These are phyloP conservation scores for Esox masquinongy DNA, from an alignment of 2,797 vertebrate genomes.

Conservation along the genomic window DNA sequence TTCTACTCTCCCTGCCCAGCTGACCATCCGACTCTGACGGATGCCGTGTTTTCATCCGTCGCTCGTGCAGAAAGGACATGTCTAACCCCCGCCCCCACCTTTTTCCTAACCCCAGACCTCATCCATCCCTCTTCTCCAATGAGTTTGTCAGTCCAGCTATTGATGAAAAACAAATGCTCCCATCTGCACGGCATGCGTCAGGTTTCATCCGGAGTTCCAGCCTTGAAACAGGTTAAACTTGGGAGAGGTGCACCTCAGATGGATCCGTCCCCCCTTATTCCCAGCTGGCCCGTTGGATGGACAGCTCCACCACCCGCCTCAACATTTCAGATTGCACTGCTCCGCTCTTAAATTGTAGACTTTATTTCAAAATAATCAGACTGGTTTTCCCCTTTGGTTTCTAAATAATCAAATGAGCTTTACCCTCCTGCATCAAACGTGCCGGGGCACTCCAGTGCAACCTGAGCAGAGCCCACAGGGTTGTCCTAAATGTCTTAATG, in stretches of 20 bases:
- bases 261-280: neutral
- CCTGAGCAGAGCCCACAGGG: conserved; percentile 42
- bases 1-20: conserved; percentile 52
- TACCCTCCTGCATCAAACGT: conserved; percentile 21
- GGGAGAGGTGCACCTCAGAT: neutral
- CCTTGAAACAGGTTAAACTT: neutral
- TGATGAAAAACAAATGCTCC: neutral
- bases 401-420: conserved; percentile 39
- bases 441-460: conserved; percentile 45
- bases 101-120: conserved; percentile 54
- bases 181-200: neutral
- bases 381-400: conserved; percentile 33
- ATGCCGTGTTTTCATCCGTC: conserved; percentile 69
- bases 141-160: conserved; percentile 18
- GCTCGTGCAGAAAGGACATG: conserved; percentile 65
- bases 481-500: conserved; percentile 68
- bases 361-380: conserved; percentile 47
- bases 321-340: neutral
- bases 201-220: neutral
- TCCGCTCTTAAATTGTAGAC: conserved; percentile 13
- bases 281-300: neutral
- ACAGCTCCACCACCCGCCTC: neutral
- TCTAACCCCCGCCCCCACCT: neutral
- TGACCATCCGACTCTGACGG: conserved; percentile 74
- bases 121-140: conserved; percentile 43